phyloP scores from a whole-genome alignment of 2,113 vertebrate species.

The Cairina moschata region DNA sequence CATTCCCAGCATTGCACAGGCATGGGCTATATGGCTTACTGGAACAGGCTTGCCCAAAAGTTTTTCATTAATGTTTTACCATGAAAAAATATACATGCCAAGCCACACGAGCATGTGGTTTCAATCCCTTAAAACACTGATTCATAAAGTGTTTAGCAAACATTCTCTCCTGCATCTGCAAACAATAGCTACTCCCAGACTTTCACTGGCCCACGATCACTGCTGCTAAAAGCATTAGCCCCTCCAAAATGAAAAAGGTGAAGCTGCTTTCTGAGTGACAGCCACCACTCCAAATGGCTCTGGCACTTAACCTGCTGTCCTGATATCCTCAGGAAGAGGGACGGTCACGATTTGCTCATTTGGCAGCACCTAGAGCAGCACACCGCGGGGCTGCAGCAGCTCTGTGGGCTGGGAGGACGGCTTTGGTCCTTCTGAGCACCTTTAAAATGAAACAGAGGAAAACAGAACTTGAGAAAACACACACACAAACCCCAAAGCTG shows the following conservation, averaged over 20 bases:
- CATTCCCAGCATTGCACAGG: background rate
- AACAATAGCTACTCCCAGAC: slow-evolving; percentile 52
- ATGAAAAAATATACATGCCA: slow-evolving; percentile 23
- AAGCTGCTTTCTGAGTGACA: background rate
- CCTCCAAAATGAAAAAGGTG: background rate
- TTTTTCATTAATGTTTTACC: slow-evolving; percentile 57
- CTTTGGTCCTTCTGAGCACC: accelerated
- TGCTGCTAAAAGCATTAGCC: background rate
- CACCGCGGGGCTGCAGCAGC: background rate
- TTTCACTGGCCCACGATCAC: slow-evolving; percentile 13
- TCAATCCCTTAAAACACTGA: slow-evolving; percentile 50
- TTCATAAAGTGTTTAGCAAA: slow-evolving; percentile 61
- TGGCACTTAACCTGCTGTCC: background rate
- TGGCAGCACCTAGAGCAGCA: background rate
- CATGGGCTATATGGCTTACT: background rate
- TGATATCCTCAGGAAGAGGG: background rate
- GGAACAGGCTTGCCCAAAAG: slow-evolving; percentile 22
- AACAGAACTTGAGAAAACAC: background rate
- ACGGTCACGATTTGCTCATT: background rate
- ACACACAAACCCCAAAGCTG: background rate
- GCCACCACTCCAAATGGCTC: background rate
- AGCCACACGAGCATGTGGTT: slow-evolving; percentile 59
- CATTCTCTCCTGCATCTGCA: slow-evolving; percentile 53
- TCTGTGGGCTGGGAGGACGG: background rate
- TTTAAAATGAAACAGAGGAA: background rate